Base-by-base conservation (phyloP, 2,113 vertebrate genomes). In the Mastomys coucha region DNA sequence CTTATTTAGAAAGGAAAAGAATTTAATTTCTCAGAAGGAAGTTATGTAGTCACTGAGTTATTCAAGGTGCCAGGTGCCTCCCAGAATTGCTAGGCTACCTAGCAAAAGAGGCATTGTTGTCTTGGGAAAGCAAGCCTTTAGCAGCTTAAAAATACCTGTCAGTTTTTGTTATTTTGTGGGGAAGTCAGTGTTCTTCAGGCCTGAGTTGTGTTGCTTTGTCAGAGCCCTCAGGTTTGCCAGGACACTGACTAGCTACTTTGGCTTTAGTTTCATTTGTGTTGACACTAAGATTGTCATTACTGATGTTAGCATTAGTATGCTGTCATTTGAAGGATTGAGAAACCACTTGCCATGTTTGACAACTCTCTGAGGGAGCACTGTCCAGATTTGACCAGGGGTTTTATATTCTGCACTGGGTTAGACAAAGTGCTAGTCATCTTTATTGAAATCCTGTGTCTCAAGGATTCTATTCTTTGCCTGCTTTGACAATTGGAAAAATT, bases 1-100 rank as follows among this genome's bases (percentile, higher is more conserved):
- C 84, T 88, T 63, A 95, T 70, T 96, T 56, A 56, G 75, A 86
- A 90, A 96, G 85, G 77, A 93, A 76, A 45, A 88, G 36, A 89
- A 14, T 73, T 65, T 75, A 19, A 16, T 88, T 85, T 96, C 93
- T 72, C 73, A 77, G 77, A 72, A 92, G 94, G 86, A 94, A 95
- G 89, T 91, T 81, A 45, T 33, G 58, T 26, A 42, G 81, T 81
- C 42, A 7, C 9, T 0, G 87, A 58, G 56, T 85, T 92, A 39
- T 65, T 60, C 53, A 63, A 53, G 84, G 24, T 76, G 6, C 36
- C 31, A 69, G 49, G 87, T 63, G 19, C 67, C 89, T 93, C 53
- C 42, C 33, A 86, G 94, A 45, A 70, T 63, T 33, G 49, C 75
- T 14, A 20, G 75, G 80, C 88, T 36, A 3, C 51, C 58, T 51